Evolutionary conservation across 2,797 vertebrate species (phyloP).

Genomic region (Protosalanx chinensis): DNA sequence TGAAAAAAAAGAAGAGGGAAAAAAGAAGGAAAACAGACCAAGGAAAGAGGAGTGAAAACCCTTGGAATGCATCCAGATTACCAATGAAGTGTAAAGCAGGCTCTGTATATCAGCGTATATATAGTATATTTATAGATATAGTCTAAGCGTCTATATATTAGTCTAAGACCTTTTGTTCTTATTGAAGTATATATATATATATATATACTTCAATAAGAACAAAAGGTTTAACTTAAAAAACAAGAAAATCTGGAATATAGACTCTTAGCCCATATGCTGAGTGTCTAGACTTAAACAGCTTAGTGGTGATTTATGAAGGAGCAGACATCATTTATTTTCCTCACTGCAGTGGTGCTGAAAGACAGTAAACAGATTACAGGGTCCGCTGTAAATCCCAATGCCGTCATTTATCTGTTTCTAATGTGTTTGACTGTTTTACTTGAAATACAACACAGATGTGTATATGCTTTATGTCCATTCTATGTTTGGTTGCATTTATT

Average conservation of each 20-base stretch:
- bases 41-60: conserved; percentile 27
- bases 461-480: not conserved
- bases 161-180: too few relatives aligned
- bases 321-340: conserved; percentile 42
- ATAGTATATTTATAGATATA: conserved; percentile 20
- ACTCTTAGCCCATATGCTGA: conserved; percentile 43
- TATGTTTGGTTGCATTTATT: conserved; percentile 13
- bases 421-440: conserved; percentile 28
- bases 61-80: conserved; percentile 49
- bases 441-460: conserved; percentile 38
- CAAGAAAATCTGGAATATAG: conserved; percentile 40
- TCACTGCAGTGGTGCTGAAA: conserved; percentile 47
- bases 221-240: conserved; percentile 42
- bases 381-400: conserved; percentile 39
- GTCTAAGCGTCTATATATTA: conserved; percentile 24
- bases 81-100: conserved; percentile 51
- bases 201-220: conserved; percentile 44
- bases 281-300: conserved; percentile 47
- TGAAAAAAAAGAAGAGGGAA: conserved; percentile 2
- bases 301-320: conserved; percentile 53
- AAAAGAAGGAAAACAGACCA: not conserved
- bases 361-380: conserved; percentile 54
- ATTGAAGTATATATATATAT: too few relatives aligned
- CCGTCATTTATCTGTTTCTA: conserved; percentile 34
- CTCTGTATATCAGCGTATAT: conserved; percentile 46